These are phyloP conservation scores for Drosophila sechellia DNA, from an alignment of 1,140 invertebrate genomes.

Conservation along the genomic window DNA sequence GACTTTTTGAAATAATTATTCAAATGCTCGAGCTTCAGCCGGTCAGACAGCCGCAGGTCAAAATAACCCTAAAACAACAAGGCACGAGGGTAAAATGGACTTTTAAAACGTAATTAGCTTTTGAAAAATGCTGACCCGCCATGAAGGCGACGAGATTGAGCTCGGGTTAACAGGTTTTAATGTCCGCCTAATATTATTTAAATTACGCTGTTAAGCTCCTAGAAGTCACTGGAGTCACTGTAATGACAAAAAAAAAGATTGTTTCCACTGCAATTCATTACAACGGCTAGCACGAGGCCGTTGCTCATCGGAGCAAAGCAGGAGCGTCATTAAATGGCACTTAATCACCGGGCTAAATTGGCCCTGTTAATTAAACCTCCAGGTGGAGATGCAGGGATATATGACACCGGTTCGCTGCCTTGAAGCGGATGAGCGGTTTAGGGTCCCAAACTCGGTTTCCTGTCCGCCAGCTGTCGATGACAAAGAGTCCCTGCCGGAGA, in stretches of 20 bases:
- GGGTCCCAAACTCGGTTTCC: constrained; percentile 1
- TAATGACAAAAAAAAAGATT: constrained; percentile 1
- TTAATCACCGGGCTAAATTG: constrained; percentile 65
- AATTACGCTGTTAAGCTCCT: constrained; percentile 21
- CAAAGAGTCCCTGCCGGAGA: constrained; percentile 11
- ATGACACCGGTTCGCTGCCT: constrained; percentile 9
- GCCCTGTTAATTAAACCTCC: constrained; percentile 51
- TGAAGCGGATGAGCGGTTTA: constrained; percentile 8
- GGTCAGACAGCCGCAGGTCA: constrained; percentile 9
- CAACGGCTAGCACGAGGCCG: neutral
- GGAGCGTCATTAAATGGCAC: constrained; percentile 59
- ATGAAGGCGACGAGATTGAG: neutral
- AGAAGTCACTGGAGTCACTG: neutral
- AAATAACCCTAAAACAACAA: constrained; percentile 33
- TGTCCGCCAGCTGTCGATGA: constrained; percentile 15
- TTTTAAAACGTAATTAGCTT: constrained; percentile 44
- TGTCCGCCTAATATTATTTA: constrained; percentile 16
- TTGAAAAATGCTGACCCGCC: constrained; percentile 22
- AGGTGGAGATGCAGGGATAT: constrained; percentile 32
- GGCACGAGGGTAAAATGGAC: neutral
- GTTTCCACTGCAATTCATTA: constrained; percentile 1
- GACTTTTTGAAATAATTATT: constrained; percentile 35
- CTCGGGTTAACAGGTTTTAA: constrained; percentile 22
- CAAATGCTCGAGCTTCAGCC: constrained; percentile 14
- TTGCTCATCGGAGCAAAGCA: constrained; percentile 4